These are phyloP conservation scores for Leptura quadrifasciata DNA, from an alignment of 2,888 invertebrate genomes.

Conservation along the genomic window DNA sequence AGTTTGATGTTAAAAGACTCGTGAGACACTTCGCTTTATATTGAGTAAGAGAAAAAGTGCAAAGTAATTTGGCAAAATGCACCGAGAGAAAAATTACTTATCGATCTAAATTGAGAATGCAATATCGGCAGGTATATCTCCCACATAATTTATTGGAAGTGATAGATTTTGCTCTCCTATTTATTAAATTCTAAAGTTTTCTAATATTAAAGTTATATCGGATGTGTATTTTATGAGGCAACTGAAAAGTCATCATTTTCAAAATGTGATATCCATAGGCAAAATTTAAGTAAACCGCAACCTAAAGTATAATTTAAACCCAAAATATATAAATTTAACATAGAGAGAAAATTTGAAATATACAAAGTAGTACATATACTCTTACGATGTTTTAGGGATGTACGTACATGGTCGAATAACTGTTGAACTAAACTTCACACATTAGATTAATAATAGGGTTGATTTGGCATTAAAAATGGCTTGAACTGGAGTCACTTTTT, in stretches of 20 bases:
- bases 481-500: no score
- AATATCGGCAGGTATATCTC: not conserved
- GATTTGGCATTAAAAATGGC: no score
- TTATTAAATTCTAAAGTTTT: slow-evolving; percentile 2
- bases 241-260: not conserved
- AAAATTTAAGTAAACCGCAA: no score
- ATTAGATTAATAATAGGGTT: no score
- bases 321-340: no score
- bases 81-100: slow-evolving; percentile 2
- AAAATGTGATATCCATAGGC: no score
- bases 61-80: not conserved
- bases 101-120: slow-evolving; percentile 5
- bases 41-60: not conserved
- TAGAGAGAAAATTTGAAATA: no score
- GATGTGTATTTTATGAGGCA: not conserved
- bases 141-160: slow-evolving; percentile 3
- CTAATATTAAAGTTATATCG: slow-evolving; percentile 7
- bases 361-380: no score
- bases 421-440: no score
- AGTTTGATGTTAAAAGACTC: not conserved
- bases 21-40: not conserved
- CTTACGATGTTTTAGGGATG: no score
- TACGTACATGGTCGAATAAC: no score
- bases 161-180: not conserved
- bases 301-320: no score